A percentile compares a stretch with the other conserved stretches of the same genome.
These are phyloP conservation scores for Oscheius myriophilus DNA, from an alignment of 2,888 invertebrate genomes.

Conservation along the genomic window DNA sequence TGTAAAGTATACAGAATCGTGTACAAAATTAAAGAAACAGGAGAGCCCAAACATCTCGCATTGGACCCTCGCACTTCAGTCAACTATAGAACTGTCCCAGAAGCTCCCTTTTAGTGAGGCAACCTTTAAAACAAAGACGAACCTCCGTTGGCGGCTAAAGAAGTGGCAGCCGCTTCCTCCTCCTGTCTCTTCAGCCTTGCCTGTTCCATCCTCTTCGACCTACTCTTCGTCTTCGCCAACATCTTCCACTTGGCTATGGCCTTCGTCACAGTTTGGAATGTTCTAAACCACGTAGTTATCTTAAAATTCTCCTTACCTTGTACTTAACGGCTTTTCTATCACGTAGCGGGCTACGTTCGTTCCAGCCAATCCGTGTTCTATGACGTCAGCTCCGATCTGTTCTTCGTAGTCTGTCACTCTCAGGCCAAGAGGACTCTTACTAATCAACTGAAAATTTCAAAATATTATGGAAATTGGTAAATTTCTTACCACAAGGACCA, in stretches of 20 bases:
- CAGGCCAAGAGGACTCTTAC: slow-evolving; percentile 65
- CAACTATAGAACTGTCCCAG: no score
- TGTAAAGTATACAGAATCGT: no score
- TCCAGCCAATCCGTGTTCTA: slow-evolving; percentile 68
- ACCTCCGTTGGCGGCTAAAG: slow-evolving; percentile 21
- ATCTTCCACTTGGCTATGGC: slow-evolving; percentile 64
- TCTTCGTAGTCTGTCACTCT: slow-evolving; percentile 69
- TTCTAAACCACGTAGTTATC: slow-evolving; percentile 33
- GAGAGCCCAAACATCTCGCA: no score
- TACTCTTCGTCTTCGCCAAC: slow-evolving; percentile 54
- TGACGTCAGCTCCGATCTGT: slow-evolving; percentile 70
- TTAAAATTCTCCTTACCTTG: slow-evolving; percentile 37
- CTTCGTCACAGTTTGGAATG: slow-evolving; percentile 63
- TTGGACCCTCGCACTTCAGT: no score
- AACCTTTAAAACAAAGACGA: no score
- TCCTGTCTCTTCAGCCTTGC: slow-evolving; percentile 42
- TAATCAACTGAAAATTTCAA: slow-evolving; percentile 46
- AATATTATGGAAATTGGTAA: neutral
- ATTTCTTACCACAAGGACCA: slow-evolving; percentile 68
- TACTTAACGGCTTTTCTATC: slow-evolving; percentile 57
- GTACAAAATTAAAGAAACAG: no score
- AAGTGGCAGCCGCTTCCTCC: slow-evolving; percentile 25
- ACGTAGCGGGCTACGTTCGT: slow-evolving; percentile 60
- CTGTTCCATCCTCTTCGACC: slow-evolving; percentile 46
- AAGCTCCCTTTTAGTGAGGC: no score